Evolutionary conservation across 2,888 invertebrate genomes (phyloP).

Genomic region (Diadegma fenestrale): DNA sequence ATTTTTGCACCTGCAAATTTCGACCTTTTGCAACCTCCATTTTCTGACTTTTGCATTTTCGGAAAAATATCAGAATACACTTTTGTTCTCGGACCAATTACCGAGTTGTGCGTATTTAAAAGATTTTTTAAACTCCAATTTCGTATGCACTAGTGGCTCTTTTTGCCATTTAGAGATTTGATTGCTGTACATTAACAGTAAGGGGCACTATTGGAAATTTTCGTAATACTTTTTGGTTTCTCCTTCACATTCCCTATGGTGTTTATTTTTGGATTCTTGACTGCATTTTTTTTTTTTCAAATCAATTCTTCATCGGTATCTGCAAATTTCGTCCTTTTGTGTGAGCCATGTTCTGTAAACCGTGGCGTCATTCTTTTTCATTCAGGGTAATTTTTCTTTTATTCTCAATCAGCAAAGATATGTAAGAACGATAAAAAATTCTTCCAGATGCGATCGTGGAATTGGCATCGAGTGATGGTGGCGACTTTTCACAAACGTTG

Average conservation of each 20-base stretch:
- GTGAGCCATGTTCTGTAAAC: constrained; percentile 42
- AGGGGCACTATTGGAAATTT: constrained; percentile 40
- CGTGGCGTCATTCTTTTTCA: constrained; percentile 47
- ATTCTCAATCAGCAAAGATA: constrained; percentile 37
- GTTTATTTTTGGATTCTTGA: constrained; percentile 31
- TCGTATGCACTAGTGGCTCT: constrained; percentile 18
- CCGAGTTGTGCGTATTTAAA: constrained; percentile 27
- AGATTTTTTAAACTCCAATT: constrained; percentile 43
- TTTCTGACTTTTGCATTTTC: constrained; percentile 30
- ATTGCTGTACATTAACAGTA: background rate
- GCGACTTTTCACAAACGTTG: constrained; percentile 43
- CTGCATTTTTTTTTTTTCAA: constrained; percentile 18
- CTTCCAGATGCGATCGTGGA: constrained; percentile 43
- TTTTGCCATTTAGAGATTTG: too few relatives aligned
- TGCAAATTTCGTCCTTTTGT: constrained; percentile 47
- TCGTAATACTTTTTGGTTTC: constrained; percentile 38
- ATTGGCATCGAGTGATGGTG: constrained; percentile 37
- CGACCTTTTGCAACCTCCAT: constrained; percentile 19
- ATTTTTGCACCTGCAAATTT: background rate
- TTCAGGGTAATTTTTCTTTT: constrained; percentile 29
- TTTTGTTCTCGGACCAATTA: constrained; percentile 36
- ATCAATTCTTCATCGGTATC: constrained; percentile 23
- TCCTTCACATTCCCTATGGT: constrained; percentile 31
- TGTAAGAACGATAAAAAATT: constrained; percentile 34
- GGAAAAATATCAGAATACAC: constrained; percentile 33